Percentiles rank a stretch among this genome's conserved stretches.
These are phyloP conservation scores for Butastur rufipennis DNA, from an alignment of 2,113 vertebrate species.

Conservation along the genomic window DNA sequence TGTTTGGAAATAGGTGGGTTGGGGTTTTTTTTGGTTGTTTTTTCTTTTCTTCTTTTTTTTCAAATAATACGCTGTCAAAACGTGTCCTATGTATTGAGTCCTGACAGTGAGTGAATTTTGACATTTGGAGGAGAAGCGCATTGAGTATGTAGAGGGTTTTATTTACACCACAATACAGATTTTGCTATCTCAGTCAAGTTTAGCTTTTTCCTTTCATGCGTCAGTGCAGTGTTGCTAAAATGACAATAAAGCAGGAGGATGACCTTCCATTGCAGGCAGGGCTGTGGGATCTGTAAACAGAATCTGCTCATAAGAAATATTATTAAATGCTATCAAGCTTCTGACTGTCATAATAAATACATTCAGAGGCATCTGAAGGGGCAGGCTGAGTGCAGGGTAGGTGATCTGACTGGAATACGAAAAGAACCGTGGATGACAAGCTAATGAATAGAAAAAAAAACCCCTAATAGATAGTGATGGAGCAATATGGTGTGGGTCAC, in stretches of 20 bases:
- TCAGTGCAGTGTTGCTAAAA: neutral
- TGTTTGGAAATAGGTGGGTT: neutral
- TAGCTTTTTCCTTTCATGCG: neutral
- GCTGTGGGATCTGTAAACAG: neutral
- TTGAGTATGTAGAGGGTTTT: neutral
- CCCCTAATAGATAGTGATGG: neutral
- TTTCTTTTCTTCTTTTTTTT: neutral
- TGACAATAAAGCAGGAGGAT: neutral
- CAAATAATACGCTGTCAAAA: neutral
- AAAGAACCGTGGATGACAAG: neutral
- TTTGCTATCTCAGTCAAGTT: neutral
- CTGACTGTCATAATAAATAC: neutral
- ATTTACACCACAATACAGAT: neutral
- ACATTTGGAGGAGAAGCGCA: neutral
- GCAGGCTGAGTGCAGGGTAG: neutral
- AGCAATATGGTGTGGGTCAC: neutral
- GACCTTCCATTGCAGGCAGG: neutral
- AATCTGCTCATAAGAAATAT: neutral
- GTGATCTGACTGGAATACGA: neutral
- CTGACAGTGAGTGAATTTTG: neutral
- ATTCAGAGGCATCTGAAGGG: neutral
- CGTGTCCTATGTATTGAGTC: neutral
- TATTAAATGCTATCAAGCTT: constrained; percentile 13
- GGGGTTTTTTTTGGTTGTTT: neutral
- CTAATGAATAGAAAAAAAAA: neutral